A percentile compares a stretch with the other conserved stretches of the same genome.
Evolutionary conservation across 2,797 vertebrate species (phyloP).

Genomic region (Trichosurus vulpecula): DNA sequence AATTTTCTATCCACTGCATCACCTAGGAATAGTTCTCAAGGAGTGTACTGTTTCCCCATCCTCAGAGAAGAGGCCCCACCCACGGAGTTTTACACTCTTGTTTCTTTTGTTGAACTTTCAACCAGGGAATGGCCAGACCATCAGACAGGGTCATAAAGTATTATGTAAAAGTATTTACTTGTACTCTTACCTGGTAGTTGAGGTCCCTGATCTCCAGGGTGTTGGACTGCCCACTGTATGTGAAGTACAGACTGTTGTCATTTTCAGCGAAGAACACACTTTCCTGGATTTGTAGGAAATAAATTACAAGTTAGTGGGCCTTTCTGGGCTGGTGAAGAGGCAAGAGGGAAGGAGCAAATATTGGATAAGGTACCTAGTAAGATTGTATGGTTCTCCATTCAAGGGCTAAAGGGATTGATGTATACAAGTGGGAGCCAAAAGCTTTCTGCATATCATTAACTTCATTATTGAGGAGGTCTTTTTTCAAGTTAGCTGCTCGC

Average conservation of each 20-base stretch:
- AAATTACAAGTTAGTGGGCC: background rate
- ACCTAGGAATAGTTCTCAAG: background rate
- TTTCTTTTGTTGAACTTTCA: background rate
- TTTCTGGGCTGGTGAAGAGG: background rate
- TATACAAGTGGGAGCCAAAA: background rate
- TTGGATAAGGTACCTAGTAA: background rate
- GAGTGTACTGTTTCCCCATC: background rate
- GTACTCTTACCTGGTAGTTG: constrained; percentile 91
- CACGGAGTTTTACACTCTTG: background rate
- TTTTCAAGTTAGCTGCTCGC: background rate
- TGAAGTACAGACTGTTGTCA: constrained; percentile 97
- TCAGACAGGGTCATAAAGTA: background rate
- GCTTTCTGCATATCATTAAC: background rate
- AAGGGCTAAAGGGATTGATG: background rate
- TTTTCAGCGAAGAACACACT: constrained; percentile 90
- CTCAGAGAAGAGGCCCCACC: background rate
- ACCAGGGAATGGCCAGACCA: background rate
- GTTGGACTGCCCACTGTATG: constrained; percentile 92
- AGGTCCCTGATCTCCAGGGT: constrained; percentile 93
- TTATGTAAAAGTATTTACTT: background rate
- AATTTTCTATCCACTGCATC: background rate
- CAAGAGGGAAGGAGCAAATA: background rate
- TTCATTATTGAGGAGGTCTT: rapidly evolving
- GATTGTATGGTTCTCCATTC: background rate
- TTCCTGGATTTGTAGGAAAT: constrained; percentile 82